phyloP scores from a whole-genome alignment of 2,797 vertebrate species.

The Halcyon chelicuti region DNA sequence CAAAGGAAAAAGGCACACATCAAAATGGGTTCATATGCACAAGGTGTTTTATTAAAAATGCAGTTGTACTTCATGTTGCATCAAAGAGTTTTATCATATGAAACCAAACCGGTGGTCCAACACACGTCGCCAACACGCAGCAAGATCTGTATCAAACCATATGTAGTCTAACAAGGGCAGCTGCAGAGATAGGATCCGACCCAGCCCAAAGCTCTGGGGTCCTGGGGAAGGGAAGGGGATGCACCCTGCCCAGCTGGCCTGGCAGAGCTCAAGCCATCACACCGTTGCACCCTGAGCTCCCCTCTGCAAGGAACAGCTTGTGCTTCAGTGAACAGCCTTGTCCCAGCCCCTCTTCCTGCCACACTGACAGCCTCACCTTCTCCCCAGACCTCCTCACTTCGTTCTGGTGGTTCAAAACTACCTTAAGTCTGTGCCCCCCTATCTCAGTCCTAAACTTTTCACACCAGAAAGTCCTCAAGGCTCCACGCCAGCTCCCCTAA shows the following conservation, averaged over 20 bases:
- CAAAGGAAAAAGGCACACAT: not conserved
- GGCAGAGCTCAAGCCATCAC: not conserved
- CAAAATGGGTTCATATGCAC: not conserved
- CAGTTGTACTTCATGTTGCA: not conserved
- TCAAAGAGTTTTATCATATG: not conserved
- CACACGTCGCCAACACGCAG: rapidly evolving
- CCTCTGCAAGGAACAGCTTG: not conserved
- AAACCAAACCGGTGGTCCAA: not conserved
- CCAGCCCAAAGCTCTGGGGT: rapidly evolving
- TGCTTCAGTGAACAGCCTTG: rapidly evolving
- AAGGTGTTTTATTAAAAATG: not conserved
- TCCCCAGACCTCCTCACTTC: not conserved
- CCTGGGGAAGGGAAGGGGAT: not conserved
- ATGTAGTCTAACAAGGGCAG: not conserved
- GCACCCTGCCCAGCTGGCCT: not conserved
- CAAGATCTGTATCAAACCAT: not conserved
- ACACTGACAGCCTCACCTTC: not conserved
- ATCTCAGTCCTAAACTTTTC: not conserved
- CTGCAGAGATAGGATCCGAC: not conserved
- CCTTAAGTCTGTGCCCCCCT: too few relatives aligned
- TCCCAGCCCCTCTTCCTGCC: not conserved
- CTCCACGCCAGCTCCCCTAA: not conserved
- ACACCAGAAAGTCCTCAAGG: not conserved
- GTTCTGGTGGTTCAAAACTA: not conserved
- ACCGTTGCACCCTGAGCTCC: not conserved